These are phyloP conservation scores for Mus minutoides DNA, from an alignment of 2,797 vertebrate species.

Conservation along the genomic window DNA sequence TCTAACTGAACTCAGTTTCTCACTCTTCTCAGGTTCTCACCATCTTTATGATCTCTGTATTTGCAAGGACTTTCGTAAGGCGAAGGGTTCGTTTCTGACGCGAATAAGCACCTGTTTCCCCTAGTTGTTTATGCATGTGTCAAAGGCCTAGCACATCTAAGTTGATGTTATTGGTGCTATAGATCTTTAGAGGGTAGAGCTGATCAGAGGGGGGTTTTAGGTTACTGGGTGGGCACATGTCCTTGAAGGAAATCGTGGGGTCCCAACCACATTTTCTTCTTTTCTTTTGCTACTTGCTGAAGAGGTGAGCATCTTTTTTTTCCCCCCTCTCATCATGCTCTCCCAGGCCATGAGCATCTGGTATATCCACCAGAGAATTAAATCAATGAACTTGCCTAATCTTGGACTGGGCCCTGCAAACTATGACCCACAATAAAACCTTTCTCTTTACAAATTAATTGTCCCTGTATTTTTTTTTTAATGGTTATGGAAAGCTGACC, in stretches of 20 bases:
- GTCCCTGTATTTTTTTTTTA: neutral
- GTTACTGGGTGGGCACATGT: neutral
- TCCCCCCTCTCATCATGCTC: neutral
- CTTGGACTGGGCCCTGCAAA: neutral
- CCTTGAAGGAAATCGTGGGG: neutral
- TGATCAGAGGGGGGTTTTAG: neutral
- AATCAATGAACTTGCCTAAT: neutral
- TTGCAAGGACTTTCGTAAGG: conserved; percentile 49
- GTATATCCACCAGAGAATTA: neutral
- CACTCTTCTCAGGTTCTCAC: conserved; percentile 50
- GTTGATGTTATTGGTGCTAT: neutral
- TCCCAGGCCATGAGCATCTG: neutral
- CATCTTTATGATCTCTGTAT: neutral
- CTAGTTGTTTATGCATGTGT: neutral
- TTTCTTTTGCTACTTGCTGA: neutral
- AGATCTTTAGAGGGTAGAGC: neutral
- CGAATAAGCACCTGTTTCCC: conserved; percentile 52
- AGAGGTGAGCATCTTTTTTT: neutral
- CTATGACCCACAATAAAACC: neutral
- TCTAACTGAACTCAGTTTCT: conserved; percentile 23
- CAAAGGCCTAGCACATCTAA: neutral
- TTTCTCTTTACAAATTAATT: neutral
- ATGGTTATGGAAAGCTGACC: neutral
- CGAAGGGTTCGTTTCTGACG: conserved; percentile 31
- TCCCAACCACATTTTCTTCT: neutral